phyloP scores from a whole-genome alignment of 2,113 vertebrate genomes.

The crab-eating macaque (Macaca fascicularis) region DNA sequence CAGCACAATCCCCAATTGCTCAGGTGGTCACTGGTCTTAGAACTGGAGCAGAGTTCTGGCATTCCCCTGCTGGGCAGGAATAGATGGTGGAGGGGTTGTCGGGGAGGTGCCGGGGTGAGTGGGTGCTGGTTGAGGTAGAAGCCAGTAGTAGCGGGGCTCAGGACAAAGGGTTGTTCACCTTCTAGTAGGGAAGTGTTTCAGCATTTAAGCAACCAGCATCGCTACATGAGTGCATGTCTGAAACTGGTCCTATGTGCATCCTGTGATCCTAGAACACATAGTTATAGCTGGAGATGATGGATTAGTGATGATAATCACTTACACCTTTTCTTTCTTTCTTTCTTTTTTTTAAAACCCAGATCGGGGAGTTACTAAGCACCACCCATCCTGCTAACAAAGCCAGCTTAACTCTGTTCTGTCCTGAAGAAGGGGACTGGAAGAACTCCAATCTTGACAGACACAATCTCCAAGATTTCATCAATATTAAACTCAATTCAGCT shows the following conservation, averaged over 20 bases:
- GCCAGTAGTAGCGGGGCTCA: not conserved
- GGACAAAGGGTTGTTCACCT: not conserved
- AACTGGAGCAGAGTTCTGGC: not conserved
- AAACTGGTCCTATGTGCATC: not conserved
- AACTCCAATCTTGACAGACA: constrained; percentile 97
- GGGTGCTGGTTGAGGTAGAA: not conserved
- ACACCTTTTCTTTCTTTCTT: not conserved
- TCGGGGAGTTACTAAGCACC: constrained; percentile 96
- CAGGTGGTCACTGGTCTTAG: not conserved
- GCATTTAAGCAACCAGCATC: not conserved
- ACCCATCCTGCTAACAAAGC: constrained; percentile 98
- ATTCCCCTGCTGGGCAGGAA: not conserved
- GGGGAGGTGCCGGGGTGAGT: fast-evolving
- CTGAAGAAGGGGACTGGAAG: constrained; percentile 97
- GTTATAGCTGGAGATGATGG: not conserved
- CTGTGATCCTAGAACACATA: not conserved
- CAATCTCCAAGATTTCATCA: constrained; percentile 97
- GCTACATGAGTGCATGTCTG: not conserved
- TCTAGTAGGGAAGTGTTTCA: not conserved
- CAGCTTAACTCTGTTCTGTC: constrained; percentile 94
- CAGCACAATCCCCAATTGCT: not conserved
- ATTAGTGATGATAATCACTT: not conserved
- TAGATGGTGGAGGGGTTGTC: not conserved
- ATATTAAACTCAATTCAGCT: constrained; percentile 95
- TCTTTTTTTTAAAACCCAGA: constrained; percentile 83